Conservation (phyloP, 2,113 vertebrate genomes). For the Stegastes partitus region DNA sequence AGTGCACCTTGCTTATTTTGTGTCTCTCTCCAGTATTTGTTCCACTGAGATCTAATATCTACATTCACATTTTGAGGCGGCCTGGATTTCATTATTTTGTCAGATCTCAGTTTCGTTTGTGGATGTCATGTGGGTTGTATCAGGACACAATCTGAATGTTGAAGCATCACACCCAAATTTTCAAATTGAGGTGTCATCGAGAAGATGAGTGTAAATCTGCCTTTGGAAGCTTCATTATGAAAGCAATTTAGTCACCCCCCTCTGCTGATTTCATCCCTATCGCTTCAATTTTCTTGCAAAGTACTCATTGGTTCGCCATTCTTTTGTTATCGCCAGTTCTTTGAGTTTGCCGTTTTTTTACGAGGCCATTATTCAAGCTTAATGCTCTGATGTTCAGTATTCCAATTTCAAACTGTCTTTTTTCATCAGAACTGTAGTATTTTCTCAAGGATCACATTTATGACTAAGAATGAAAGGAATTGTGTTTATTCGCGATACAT, state of each 20-base stretch:
- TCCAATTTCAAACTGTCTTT: too few species aligned
- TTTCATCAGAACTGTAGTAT: too few species aligned
- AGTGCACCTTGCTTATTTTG: background rate
- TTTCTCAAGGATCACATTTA: too few species aligned
- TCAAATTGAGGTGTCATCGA: conserved; percentile 5
- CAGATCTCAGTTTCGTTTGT: conserved; percentile 4
- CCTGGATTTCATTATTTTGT: conserved; percentile 2
- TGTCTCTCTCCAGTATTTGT: conserved; percentile 6
- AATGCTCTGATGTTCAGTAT: too few species aligned
- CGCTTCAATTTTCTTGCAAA: background rate
- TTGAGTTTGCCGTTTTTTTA: too few species aligned
- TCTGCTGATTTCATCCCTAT: conserved; percentile 7
- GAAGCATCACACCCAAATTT: background rate
- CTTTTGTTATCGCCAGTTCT: background rate
- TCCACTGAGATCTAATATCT: conserved; percentile 1
- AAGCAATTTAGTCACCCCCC: conserved; percentile 3
- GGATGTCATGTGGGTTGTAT: background rate
- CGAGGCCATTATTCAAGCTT: too few species aligned
- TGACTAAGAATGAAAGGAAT: too few species aligned
- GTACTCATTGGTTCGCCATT: background rate
- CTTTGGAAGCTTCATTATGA: background rate
- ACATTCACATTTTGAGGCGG: background rate
- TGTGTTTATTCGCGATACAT: too few species aligned
- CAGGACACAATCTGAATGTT: background rate
- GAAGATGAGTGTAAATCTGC: background rate